These are phyloP conservation scores for Tetheella fluctuosa DNA, from an alignment of 2,888 invertebrate species.

Conservation along the genomic window DNA sequence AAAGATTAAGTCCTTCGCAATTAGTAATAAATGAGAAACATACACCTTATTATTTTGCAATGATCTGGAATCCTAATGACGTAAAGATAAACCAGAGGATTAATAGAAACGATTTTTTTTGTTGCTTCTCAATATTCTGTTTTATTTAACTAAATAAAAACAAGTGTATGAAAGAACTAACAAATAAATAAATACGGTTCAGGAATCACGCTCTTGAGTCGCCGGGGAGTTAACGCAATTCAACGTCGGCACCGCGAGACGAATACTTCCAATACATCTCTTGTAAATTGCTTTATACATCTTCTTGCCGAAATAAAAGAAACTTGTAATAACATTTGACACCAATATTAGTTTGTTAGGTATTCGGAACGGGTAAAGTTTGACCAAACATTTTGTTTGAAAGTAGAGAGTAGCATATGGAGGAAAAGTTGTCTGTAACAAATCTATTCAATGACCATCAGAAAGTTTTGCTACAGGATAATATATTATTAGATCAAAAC, in stretches of 20 bases:
- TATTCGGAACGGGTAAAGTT: constrained; percentile 5
- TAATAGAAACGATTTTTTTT: no score
- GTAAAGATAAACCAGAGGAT: no score
- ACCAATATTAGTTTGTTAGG: constrained; percentile 10
- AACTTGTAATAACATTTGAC: constrained; percentile 12
- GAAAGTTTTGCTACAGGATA: background rate
- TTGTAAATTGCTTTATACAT: constrained; percentile 8
- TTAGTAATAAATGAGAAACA: no score
- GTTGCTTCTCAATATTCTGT: no score
- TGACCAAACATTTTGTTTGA: background rate
- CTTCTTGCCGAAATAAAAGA: background rate
- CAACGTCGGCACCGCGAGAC: constrained; percentile 14
- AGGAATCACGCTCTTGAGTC: background rate
- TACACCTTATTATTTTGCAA: no score
- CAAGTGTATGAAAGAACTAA: background rate
- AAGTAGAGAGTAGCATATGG: constrained; percentile 2
- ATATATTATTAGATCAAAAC: background rate
- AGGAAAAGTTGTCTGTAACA: background rate
- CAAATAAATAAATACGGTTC: background rate
- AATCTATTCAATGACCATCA: constrained; percentile 4
- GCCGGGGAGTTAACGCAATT: constrained; percentile 13
- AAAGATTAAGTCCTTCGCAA: background rate
- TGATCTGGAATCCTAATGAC: no score
- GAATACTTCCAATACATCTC: constrained; percentile 5
- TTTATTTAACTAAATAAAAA: no score